phyloP scores from a whole-genome alignment of 2,797 vertebrate genomes.

The Centropyge bicolor region DNA sequence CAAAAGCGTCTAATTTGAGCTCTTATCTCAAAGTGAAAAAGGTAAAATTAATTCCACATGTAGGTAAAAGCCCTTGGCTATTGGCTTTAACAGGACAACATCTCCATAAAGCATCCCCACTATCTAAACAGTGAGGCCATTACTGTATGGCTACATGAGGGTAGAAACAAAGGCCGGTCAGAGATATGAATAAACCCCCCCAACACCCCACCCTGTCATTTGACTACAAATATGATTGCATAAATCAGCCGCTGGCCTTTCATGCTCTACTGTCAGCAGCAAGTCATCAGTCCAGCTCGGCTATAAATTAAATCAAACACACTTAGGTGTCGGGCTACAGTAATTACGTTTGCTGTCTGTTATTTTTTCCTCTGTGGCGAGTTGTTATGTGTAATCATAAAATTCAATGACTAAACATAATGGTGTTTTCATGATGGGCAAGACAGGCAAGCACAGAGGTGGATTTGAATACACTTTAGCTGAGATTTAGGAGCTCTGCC shows the following conservation, averaged over 20 bases:
- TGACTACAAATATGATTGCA: slow-evolving; percentile 67
- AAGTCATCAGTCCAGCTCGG: slow-evolving; percentile 46
- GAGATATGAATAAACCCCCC: slow-evolving; percentile 49
- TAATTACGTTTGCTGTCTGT: slow-evolving; percentile 78
- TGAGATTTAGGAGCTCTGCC: slow-evolving; percentile 75
- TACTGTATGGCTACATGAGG: slow-evolving; percentile 23
- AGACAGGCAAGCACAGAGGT: slow-evolving; percentile 56
- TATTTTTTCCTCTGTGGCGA: slow-evolving; percentile 71
- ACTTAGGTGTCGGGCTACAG: slow-evolving; percentile 59
- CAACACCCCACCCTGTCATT: slow-evolving; percentile 60
- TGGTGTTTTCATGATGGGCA: slow-evolving; percentile 74
- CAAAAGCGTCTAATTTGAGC: slow-evolving; percentile 61
- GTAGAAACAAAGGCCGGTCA: slow-evolving; percentile 34
- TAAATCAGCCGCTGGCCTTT: slow-evolving; percentile 72
- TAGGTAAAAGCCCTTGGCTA: slow-evolving; percentile 41
- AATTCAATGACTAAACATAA: slow-evolving; percentile 83
- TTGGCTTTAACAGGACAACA: slow-evolving; percentile 29
- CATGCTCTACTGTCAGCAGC: slow-evolving; percentile 57
- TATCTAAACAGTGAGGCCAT: slow-evolving; percentile 26
- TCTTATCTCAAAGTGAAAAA: slow-evolving; percentile 64
- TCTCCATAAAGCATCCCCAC: slow-evolving; percentile 9
- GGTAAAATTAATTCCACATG: slow-evolving; percentile 56
- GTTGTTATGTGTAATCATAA: slow-evolving; percentile 81
- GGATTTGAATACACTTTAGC: slow-evolving; percentile 71
- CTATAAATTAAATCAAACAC: slow-evolving; percentile 78